These are phyloP conservation scores for Centroberyx gerrardi DNA, from an alignment of 2,797 vertebrate species.

Conservation along the genomic window DNA sequence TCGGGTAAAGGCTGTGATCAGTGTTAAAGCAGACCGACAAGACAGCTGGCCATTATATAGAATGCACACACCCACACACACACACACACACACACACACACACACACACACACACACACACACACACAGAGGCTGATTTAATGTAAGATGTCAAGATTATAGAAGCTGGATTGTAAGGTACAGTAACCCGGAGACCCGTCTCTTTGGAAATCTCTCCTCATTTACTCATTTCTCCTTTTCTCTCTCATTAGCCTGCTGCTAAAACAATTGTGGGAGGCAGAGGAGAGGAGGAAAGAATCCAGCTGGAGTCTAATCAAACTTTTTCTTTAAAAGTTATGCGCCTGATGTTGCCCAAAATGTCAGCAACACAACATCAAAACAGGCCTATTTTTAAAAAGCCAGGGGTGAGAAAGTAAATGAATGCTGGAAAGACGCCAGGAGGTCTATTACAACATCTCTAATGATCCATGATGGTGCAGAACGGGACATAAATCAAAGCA, in stretches of 20 bases:
- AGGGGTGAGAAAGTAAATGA: conserved; percentile 40
- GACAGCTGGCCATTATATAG: not conserved
- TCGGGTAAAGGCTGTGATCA: not conserved
- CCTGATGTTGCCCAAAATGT: conserved; percentile 29
- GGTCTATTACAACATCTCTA: conserved; percentile 61
- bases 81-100: not conserved
- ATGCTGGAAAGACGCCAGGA: conserved; percentile 32
- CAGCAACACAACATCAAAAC: conserved; percentile 31
- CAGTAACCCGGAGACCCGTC: not conserved
- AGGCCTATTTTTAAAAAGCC: conserved; percentile 22
- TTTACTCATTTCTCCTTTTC: not conserved
- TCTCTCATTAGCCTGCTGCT: not conserved
- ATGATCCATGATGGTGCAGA: conserved; percentile 70
- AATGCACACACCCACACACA: not conserved
- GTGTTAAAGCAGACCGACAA: not conserved
- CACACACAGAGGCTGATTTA: not conserved
- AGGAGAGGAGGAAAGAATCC: conserved; percentile 31
- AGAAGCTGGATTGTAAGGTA: not conserved
- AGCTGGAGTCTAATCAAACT: conserved; percentile 22
- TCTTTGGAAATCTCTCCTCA: not conserved
- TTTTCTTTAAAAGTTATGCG: not conserved
- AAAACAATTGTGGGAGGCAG: not conserved
- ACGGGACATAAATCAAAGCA: conserved; percentile 69
- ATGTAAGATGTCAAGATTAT: not conserved
- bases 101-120: not conserved